These are phyloP conservation scores for Mimumesa dahlbomi DNA, from an alignment of 2,888 invertebrate species.

Conservation along the genomic window DNA sequence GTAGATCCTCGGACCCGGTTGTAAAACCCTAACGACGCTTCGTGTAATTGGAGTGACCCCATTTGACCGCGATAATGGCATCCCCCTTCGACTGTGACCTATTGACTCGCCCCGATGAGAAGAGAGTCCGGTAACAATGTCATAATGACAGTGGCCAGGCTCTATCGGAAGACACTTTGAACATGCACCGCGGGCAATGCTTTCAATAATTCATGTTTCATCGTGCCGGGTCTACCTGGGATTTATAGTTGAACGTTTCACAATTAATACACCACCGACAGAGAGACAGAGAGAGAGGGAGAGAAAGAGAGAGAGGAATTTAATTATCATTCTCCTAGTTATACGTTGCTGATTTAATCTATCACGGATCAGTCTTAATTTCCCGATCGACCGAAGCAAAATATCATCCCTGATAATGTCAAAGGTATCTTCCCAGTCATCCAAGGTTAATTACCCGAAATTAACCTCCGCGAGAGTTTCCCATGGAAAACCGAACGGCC, in stretches of 20 bases:
- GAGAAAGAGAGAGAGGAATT: no score
- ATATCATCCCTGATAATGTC: no score
- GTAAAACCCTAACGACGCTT: constrained; percentile 65
- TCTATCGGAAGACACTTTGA: background rate
- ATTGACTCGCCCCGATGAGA: constrained; percentile 28
- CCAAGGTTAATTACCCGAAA: no score
- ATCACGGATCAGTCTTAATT: no score
- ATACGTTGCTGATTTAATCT: no score
- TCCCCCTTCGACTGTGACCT: constrained; percentile 57
- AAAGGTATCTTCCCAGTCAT: no score
- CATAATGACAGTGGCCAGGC: constrained; percentile 35
- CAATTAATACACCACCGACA: no score
- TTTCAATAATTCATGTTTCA: background rate
- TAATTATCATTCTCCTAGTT: no score
- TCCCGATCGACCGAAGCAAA: no score
- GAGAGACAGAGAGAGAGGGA: constrained; percentile 26
- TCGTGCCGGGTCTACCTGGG: background rate
- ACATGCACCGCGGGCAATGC: background rate
- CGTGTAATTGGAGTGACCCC: constrained; percentile 76
- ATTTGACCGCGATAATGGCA: constrained; percentile 76
- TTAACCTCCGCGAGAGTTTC: no score
- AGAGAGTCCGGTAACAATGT: constrained; percentile 43
- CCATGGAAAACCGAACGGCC: no score
- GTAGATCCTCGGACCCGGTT: constrained; percentile 31
- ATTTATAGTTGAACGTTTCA: background rate